A percentile compares a stretch with the other conserved stretches of the same genome.
These are phyloP conservation scores for Pogoniulus pusillus DNA, from an alignment of 2,797 vertebrate species.

Conservation along the genomic window DNA sequence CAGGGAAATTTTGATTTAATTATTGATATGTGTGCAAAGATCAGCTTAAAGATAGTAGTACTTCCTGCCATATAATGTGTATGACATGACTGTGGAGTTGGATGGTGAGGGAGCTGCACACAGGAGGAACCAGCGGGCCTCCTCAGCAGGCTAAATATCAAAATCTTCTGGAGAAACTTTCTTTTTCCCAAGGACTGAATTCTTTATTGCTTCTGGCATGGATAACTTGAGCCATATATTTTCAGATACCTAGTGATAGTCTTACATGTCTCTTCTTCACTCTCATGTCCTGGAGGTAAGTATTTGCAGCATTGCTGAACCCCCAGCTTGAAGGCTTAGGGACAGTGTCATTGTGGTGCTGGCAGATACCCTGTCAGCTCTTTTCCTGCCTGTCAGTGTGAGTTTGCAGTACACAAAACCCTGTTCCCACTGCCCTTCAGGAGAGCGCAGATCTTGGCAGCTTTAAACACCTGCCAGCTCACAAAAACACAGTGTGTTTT, in stretches of 20 bases:
- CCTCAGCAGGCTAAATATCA: background rate
- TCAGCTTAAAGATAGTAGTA: conserved; percentile 6
- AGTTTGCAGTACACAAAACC: background rate
- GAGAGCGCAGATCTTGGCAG: background rate
- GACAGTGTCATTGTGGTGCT: background rate
- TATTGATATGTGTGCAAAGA: background rate
- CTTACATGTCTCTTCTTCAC: background rate
- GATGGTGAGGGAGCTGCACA: background rate
- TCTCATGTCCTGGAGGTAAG: fast-evolving
- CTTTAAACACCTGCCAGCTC: conserved; percentile 36
- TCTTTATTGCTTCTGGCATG: background rate
- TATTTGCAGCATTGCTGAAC: background rate
- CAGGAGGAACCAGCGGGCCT: background rate
- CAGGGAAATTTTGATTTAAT: background rate
- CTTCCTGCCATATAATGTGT: background rate
- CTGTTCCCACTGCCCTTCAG: fast-evolving
- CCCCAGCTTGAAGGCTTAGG: background rate
- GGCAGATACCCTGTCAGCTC: background rate
- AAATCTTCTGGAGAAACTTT: background rate
- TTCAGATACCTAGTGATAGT: background rate
- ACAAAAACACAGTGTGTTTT: background rate
- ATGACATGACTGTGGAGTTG: background rate
- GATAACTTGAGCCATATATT: background rate
- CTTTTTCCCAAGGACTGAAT: background rate
- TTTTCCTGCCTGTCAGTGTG: background rate